Evolutionary conservation across 2,888 invertebrate genomes (phyloP), one percentile per base, ranked within the genome.

Genomic region (Synergus itoensis): DNA sequence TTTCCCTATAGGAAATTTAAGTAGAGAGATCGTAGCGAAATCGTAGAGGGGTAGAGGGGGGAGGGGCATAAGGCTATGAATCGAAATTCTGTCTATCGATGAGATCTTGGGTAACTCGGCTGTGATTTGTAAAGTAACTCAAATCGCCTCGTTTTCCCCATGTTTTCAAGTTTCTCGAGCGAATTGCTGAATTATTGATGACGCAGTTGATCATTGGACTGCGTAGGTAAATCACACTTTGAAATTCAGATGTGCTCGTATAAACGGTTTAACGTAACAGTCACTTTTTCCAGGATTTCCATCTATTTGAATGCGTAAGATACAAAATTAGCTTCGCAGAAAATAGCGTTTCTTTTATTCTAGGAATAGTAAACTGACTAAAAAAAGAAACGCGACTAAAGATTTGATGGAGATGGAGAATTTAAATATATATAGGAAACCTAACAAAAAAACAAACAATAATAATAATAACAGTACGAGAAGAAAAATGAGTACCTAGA

Each of bases 111-210:
- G 69, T 73, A 73, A 73, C 69, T 73, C 36, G 53, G 5, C 16
- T 67, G 69, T 21, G 69, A 73, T 48, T 73, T 73, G 69, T 73
- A 53, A 73, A 73, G 28, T 11, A 48, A 53, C 36, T 73, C 12
- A 40, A 41, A 16, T 64, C 36, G 63, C 36, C 28, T 63, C 64
- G 41, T 36, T 73, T 73, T 73, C 28, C n/a, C 53, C 45, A 48
- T 73, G 48, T 28, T 53, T 53, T 48, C 21, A 53, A 73, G 9
- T 73, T 53, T 36, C 69, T 73, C 48, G 48, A 53, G 69, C 69
- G 48, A 53, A 48, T 53, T 73, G 36, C n/a, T 73, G 69, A 73
- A 73, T 73, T 73, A 73, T 73, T 73, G 45, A 73, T 73, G 69
- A 73, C 36, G 48, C 28, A 53, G 48, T 40, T 73, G 69, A 73